phyloP scores from a whole-genome alignment of 2,113 vertebrate species.

The Calonectris borealis region DNA sequence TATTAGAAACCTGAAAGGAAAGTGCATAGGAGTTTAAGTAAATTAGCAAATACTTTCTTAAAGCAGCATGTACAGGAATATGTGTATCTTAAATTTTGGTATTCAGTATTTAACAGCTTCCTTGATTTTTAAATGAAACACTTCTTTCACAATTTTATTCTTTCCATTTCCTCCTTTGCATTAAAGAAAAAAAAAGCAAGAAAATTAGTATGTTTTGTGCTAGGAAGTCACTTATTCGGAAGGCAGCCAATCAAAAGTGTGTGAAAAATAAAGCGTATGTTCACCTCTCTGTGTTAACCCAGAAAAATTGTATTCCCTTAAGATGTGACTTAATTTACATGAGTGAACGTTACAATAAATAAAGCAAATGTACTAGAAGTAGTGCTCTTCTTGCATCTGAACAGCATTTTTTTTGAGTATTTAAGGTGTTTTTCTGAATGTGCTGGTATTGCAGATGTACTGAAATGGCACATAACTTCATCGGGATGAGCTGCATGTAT shows the following conservation, averaged over 20 bases:
- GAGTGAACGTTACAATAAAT: neutral
- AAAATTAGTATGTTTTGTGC: neutral
- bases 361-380: neutral
- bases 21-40: neutral
- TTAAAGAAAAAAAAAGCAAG: neutral
- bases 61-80: neutral
- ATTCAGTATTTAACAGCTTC: slow-evolving; percentile 1
- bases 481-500: neutral
- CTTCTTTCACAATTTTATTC: neutral
- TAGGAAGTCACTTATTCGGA: neutral
- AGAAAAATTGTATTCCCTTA: neutral
- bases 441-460: neutral
- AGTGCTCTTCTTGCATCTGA: neutral
- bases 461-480: neutral
- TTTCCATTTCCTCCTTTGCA: neutral
- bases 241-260: neutral
- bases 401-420: slow-evolving; percentile 6
- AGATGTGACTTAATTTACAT: neutral
- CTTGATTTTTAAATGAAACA: neutral
- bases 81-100: neutral
- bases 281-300: neutral
- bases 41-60: neutral
- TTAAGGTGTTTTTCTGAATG: neutral
- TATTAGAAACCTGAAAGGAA: neutral
- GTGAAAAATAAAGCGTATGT: neutral